phyloP scores from a whole-genome alignment of 30 jellyfish, hydroid and myxozoan species.

The Nemopilema nomurai region DNA sequence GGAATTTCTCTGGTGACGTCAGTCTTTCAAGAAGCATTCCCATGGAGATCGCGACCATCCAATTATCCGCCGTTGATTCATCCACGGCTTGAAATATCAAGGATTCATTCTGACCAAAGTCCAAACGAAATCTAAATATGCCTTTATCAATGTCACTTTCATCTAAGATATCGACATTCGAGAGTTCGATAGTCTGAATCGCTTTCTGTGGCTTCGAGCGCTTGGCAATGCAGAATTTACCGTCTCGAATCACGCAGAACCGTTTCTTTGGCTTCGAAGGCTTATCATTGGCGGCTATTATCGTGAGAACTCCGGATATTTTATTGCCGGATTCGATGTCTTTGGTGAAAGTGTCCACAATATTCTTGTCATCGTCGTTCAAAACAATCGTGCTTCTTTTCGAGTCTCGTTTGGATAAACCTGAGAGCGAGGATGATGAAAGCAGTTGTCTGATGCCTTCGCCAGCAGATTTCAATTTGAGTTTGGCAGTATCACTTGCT shows the following conservation, averaged over 20 bases:
- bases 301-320: slow-evolving; percentile 72
- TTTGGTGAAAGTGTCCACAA: slow-evolving; percentile 78
- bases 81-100: slow-evolving; percentile 72
- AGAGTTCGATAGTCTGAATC: slow-evolving; percentile 68
- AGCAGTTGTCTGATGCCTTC: slow-evolving; percentile 50
- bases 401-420: slow-evolving; percentile 67
- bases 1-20: slow-evolving; percentile 57
- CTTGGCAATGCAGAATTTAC: slow-evolving; percentile 78
- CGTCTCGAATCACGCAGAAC: slow-evolving; percentile 84
- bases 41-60: slow-evolving; percentile 99
- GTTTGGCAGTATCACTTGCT: slow-evolving; percentile 52
- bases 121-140: slow-evolving; percentile 70
- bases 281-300: slow-evolving; percentile 30
- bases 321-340: slow-evolving; percentile 74
- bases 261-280: slow-evolving; percentile 71
- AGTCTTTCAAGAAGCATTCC: slow-evolving; percentile 90
- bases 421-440: slow-evolving; percentile 57
- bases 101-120: slow-evolving; percentile 56
- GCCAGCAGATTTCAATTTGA: slow-evolving; percentile 52
- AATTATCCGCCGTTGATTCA: slow-evolving; percentile 79
- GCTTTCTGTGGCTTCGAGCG: slow-evolving; percentile 74
- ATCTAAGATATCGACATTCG: slow-evolving; percentile 84
- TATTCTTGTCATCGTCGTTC: slow-evolving; percentile 78
- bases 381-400: slow-evolving; percentile 81
- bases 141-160: slow-evolving; percentile 90